Conservation (phyloP, 2,888 invertebrate species). For the Drosophila neutralis region DNA sequence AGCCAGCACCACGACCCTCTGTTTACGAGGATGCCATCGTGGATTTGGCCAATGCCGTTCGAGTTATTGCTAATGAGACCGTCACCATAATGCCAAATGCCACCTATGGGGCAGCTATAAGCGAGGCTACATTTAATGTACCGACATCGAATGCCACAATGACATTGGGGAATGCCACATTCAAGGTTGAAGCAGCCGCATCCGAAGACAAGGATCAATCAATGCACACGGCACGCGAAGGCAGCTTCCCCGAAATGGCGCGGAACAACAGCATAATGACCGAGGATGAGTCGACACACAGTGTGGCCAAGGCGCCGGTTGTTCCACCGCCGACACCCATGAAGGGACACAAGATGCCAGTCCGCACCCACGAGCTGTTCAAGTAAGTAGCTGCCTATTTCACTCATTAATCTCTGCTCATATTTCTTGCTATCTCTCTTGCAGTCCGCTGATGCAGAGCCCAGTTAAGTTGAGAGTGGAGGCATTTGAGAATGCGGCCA, state of each 20-base stretch:
- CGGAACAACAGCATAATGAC: constrained; percentile 80
- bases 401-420: background rate
- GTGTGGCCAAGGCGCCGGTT: constrained; percentile 18
- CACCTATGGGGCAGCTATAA: constrained; percentile 46
- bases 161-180: constrained; percentile 50
- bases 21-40: constrained; percentile 85
- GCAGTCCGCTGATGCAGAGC: constrained; percentile 87
- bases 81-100: constrained; percentile 42
- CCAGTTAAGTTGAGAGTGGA: constrained; percentile 87
- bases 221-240: constrained; percentile 72
- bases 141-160: constrained; percentile 36
- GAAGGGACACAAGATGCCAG: constrained; percentile 74
- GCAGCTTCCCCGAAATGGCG: constrained; percentile 49
- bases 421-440: constrained; percentile 73
- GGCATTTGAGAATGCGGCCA: constrained; percentile 86
- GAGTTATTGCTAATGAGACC: constrained; percentile 53
- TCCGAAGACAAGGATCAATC: constrained; percentile 54
- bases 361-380: constrained; percentile 83
- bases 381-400: constrained; percentile 72
- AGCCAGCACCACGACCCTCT: constrained; percentile 65
- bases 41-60: constrained; percentile 17
- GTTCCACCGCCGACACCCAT: constrained; percentile 28
- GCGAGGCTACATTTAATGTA: constrained; percentile 33
- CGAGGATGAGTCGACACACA: constrained; percentile 81
- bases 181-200: constrained; percentile 42